Evolutionary conservation across 1,140 invertebrate genomes (phyloP), one percentile per base, ranked within the genome.

Genomic region (Popillia japonica): DNA sequence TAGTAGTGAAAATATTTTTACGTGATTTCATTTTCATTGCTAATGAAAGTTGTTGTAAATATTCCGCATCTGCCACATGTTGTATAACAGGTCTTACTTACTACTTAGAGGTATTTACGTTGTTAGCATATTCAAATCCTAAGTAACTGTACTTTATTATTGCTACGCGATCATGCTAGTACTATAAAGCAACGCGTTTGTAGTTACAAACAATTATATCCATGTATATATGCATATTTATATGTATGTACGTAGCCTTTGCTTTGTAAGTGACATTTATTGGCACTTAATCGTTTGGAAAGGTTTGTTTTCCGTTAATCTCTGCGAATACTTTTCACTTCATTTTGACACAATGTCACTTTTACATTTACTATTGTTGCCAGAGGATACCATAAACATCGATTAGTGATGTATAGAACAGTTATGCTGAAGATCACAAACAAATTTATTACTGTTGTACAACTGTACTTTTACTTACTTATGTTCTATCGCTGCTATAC

Each of bases 41-140:
- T 10, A 68, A 68, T 34, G 61, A 68, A 68, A 68, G 61, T 68
- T 7, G 22, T 0, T 68, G 27, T 68, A 14, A 20, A 34, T 9
- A 20, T 22, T 14, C 11, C 61, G 22, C 61, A 34, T 68, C 22
- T 22, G 22, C 61, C 61, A 68, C 61, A 68, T 68, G 61, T 68
- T 34, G 27, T 6, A 68, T 68, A 68, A 68, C 61, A 68, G 61
- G 22, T 68, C 22, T 34, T 10, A 20, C 7, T 34, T 22, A 68
- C 27, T 22, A 34, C 10, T 68, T 68, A 68, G 61, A 10, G 20
- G 22, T 34, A 68, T 8, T 34, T 68, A 68, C 14, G 22, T 68
- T 68, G 22, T 55, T 55, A 17, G 48, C 22, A 68, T 68, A 68
- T 34, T 68, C 61, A 68, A 68, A 68, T 68, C 22, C 17, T 6